These are phyloP conservation scores for Ptycholaimellus sp. DNA, from an alignment of 2,888 invertebrate species.

Conservation along the genomic window DNA sequence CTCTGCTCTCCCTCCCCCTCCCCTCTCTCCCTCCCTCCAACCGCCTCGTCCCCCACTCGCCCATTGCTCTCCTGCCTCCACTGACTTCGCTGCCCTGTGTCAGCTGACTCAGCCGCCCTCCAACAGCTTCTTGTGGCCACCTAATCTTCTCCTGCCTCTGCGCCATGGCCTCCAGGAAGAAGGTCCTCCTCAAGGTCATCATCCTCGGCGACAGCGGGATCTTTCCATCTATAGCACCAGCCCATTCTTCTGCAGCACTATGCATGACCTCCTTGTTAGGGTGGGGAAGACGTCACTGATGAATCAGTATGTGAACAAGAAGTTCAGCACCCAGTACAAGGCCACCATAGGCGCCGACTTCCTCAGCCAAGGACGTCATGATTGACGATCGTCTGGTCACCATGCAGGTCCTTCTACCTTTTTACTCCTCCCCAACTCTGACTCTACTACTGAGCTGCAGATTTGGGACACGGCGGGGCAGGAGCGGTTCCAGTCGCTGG, in stretches of 20 bases:
- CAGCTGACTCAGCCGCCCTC: too few relatives aligned
- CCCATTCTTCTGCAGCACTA: not conserved
- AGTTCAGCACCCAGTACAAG: constrained; percentile 99
- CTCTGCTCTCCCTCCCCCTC: too few relatives aligned
- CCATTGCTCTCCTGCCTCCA: too few relatives aligned
- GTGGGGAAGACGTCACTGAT: constrained; percentile 98
- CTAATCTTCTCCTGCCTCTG: too few relatives aligned
- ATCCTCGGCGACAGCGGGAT: constrained; percentile 74
- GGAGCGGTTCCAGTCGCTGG: constrained; percentile 90
- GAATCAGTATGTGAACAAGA: constrained; percentile 99
- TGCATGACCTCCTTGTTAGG: constrained; percentile 28
- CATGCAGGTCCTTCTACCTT: constrained; percentile 41
- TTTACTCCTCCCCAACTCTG: too few relatives aligned
- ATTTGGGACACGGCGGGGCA: constrained; percentile 99
- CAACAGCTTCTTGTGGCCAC: too few relatives aligned
- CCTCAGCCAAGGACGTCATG: constrained; percentile 70
- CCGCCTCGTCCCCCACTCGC: too few relatives aligned
- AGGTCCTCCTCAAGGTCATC: constrained; percentile 83
- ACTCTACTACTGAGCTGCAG: too few relatives aligned
- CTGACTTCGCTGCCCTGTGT: too few relatives aligned
- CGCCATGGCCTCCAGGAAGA: constrained; percentile 67
- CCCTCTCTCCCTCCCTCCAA: too few relatives aligned
- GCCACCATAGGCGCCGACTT: constrained; percentile 99
- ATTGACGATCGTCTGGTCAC: constrained; percentile 97
- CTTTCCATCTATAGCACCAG: constrained; percentile 10